Evolutionary conservation across 2,888 invertebrate species (phyloP), one percentile per base, ranked within the genome.

Genomic region (Meganola albula): DNA sequence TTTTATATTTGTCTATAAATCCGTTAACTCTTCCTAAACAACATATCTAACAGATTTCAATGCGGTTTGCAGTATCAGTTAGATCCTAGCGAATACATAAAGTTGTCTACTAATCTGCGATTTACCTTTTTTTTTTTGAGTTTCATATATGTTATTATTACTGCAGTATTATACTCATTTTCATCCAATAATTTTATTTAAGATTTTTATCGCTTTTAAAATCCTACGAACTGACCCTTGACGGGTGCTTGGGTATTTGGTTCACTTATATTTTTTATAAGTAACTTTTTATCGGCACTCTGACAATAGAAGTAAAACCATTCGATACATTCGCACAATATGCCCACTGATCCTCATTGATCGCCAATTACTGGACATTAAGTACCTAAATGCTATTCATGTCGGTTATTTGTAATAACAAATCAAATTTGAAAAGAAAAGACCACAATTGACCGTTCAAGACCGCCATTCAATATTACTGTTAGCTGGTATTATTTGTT

Each of bases 321-420:
- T 74, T 74, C 75, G 74, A 74, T 78, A 71, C 66, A 73, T 67
- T 68, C 66, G 62, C 69, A 85, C 85, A 85, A 85, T 85, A 82
- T 79, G 56, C 85, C 85, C 85, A 85, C 78, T 83, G 85, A 85
- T 84, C 84, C 84, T 82, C 79, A 85, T 84, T 85, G 83, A 85
- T 80, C 83, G 82, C 83, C 85, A 84, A 85, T 85, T 85, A 85
- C 85, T 74, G 84, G 85, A 85, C 85, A 84, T 84, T 83, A 84
- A 85, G 85, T 84, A 84, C 83, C 82, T 82, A 73, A 80, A 76
- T 73, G 82, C 80, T 71, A 80, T 83, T 82, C 73, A 82, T 71
- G 70, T 70, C 69, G 70, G 72, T 67, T 82, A 83, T 84, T 85
- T 84, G 78, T 84, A 76, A 76, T 61, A 77, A 84, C 84, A 83